phyloP scores from a whole-genome alignment of 2,797 vertebrate species.

The Tamandua tetradactyla region DNA sequence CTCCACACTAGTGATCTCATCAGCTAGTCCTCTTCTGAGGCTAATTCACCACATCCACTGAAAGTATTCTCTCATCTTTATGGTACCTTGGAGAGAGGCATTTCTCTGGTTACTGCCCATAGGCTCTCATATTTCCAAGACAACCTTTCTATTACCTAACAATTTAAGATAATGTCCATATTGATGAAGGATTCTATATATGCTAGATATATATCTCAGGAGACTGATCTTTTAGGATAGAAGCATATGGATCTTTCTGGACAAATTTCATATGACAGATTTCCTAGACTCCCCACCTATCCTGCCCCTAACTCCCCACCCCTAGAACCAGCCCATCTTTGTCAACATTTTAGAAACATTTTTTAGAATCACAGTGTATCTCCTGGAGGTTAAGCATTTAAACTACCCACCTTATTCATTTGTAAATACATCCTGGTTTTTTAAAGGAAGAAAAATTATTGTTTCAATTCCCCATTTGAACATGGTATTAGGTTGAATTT shows the following conservation, averaged over 20 bases:
- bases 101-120: neutral
- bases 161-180: neutral
- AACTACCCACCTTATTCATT: neutral
- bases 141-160: neutral
- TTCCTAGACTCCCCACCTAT: neutral
- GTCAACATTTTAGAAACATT: neutral
- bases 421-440: neutral
- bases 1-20: neutral
- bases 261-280: neutral
- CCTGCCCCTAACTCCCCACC: rapidly evolving
- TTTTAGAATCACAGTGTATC: neutral
- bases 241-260: neutral
- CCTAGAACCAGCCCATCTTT: neutral
- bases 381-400: neutral
- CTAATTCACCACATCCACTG: neutral
- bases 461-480: neutral
- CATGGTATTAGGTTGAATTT: neutral
- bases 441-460: neutral
- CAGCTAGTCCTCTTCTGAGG: neutral
- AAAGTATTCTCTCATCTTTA: neutral
- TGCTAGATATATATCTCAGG: neutral
- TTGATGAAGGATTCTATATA: neutral
- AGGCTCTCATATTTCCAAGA: neutral
- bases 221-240: neutral
- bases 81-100: too few relatives aligned